These are phyloP conservation scores for Chinchilla lanigera DNA, from an alignment of 2,113 vertebrate genomes.

Conservation along the genomic window DNA sequence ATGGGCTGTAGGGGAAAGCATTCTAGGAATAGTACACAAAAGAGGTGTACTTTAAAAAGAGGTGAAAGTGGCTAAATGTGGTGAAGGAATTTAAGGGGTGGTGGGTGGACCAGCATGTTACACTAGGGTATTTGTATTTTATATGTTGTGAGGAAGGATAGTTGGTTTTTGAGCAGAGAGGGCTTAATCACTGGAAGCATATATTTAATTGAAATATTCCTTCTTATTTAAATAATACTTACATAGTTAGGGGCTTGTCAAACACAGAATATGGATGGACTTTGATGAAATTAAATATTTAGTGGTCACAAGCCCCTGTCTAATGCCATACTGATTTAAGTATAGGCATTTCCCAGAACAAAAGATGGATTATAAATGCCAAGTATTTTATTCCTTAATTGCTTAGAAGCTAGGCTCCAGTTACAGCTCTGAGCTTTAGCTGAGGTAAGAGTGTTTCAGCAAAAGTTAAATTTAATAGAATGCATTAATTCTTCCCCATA, in stretches of 20 bases:
- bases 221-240: constrained; percentile 75
- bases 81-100: background rate
- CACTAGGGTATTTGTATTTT: background rate
- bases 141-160: background rate
- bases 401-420: constrained; percentile 73
- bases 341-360: constrained; percentile 73
- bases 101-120: background rate
- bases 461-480: constrained; percentile 82
- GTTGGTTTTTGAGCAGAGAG: background rate
- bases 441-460: constrained; percentile 78
- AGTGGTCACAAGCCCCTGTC: constrained; percentile 66
- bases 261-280: constrained; percentile 56
- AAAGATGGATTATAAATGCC: constrained; percentile 79
- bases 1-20: too few relatives aligned
- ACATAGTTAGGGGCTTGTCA: constrained; percentile 55
- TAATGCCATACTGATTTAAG: constrained; percentile 68
- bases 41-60: background rate
- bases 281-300: constrained; percentile 80
- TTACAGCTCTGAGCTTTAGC: constrained; percentile 72
- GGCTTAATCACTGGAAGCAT: background rate
- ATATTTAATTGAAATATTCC: constrained; percentile 66
- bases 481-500: constrained; percentile 72
- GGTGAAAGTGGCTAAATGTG: background rate
- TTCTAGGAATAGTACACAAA: background rate
- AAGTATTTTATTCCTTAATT: constrained; percentile 78